Conservation (phyloP, 2,113 vertebrate species). For the Mirza zaza region DNA sequence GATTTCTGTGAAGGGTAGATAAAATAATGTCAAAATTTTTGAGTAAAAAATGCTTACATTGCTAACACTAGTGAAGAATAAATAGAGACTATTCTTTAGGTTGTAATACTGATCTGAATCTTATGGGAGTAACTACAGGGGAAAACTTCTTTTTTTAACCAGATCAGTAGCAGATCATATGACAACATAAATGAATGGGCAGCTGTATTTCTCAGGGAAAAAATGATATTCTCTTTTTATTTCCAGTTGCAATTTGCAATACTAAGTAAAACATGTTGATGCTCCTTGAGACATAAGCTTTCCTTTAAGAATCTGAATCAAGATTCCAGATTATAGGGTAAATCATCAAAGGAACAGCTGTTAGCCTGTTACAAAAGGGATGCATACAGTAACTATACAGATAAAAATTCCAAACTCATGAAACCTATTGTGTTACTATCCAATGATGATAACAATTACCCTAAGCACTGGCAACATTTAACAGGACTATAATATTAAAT, state of each 20-base stretch:
- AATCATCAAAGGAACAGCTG: not conserved
- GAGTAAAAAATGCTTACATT: not conserved
- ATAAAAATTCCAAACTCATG: not conserved
- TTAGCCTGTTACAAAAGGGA: not conserved
- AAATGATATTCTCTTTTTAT: not conserved
- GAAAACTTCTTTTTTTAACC: not conserved
- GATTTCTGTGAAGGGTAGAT: constrained; percentile 29
- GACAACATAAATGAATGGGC: not conserved
- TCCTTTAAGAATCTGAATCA: constrained; percentile 9
- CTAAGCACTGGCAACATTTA: not conserved
- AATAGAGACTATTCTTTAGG: not conserved
- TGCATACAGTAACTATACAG: not conserved
- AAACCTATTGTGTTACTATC: not conserved
- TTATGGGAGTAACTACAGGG: not conserved
- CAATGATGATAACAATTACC: not conserved
- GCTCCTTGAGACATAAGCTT: constrained; percentile 31
- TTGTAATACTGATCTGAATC: not conserved
- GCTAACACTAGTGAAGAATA: not conserved
- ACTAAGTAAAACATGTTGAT: constrained; percentile 17
- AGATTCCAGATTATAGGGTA: not conserved
- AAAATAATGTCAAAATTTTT: not conserved
- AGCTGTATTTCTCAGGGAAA: not conserved
- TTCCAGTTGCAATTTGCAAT: not conserved
- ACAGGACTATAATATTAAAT: not conserved
- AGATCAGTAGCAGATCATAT: not conserved